phyloP scores from a whole-genome alignment of 2,888 invertebrate genomes.

The Heterodera filipjevi region DNA sequence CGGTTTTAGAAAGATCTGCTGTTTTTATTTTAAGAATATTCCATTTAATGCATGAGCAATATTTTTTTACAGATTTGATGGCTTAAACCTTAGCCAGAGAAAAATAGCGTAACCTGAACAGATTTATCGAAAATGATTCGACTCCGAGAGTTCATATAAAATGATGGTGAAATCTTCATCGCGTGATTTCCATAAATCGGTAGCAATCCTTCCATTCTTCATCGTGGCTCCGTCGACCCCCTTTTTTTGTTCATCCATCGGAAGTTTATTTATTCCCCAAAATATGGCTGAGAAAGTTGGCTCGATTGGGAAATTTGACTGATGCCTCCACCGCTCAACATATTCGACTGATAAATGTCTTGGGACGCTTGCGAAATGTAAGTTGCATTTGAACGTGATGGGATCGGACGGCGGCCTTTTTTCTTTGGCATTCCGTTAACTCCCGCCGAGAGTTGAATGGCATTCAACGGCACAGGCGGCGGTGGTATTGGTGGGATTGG shows the following conservation, averaged over 20 bases:
- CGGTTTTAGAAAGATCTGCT: no score
- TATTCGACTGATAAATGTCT: slow-evolving; percentile 20
- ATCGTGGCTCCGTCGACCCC: not conserved
- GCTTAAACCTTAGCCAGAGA: no score
- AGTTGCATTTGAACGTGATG: not conserved
- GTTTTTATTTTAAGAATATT: no score
- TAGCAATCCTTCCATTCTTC: not conserved
- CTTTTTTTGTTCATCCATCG: not conserved
- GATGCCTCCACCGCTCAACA: slow-evolving; percentile 17
- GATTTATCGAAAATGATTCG: not conserved
- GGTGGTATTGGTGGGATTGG: slow-evolving; percentile 31
- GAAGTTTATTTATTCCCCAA: slow-evolving; percentile 4
- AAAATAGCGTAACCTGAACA: not conserved
- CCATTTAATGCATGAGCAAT: no score
- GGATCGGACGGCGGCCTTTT: slow-evolving; percentile 5
- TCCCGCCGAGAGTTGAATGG: slow-evolving; percentile 23
- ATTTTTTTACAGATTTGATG: no score
- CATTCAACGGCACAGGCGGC: slow-evolving; percentile 19
- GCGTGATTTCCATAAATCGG: not conserved
- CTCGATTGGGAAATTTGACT: slow-evolving; percentile 25
- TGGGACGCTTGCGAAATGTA: slow-evolving; percentile 31
- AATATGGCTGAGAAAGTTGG: slow-evolving; percentile 17
- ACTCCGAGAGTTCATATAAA: not conserved
- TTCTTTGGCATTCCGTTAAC: slow-evolving; percentile 16
- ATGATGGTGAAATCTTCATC: not conserved